Evolutionary conservation across 2,888 invertebrate genomes (phyloP), one percentile per base, ranked within the genome.

Genomic region (Enchytraeus crypticus): DNA sequence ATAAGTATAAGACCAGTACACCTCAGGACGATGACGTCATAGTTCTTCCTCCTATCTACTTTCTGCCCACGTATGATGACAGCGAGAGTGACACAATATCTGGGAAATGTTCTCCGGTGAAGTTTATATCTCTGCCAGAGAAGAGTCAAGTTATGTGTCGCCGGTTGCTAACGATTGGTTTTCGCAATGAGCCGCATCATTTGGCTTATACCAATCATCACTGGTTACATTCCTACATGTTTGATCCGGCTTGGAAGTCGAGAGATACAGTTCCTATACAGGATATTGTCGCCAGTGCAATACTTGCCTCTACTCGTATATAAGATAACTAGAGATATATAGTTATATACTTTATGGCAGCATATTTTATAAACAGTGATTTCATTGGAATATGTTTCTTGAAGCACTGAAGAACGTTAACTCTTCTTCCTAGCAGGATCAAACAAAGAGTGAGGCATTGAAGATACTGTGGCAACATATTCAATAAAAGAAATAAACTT

Each of bases 261-360:
- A 43, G n/a, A 14, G 55, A 66, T 30, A 57, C 61, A 5, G 30
- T 51, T 3, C 30, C 32, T 23, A 26, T 64, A 5, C 29, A 30
- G 23, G 30, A n/a, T 53, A 56, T 26, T 73, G 69, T 55, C 74
- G 85, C 76, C 92, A 91, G 66, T 87, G 85, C 1, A 86, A 83
- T 43, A 23, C 53, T 59, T n/a, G 53, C 53, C n/a, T 43, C 34
- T 14, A 45, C n/a, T n/a, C n/a, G n/a, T n/a, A n/a, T n/a, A n/a
- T n/a, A n/a, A n/a, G n/a, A n/a, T n/a, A n/a, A n/a, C n/a, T n/a
- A n/a, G n/a, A n/a, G n/a, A n/a, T n/a, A n/a, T n/a, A n/a, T n/a
- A n/a, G n/a, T n/a, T n/a, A n/a, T n/a, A n/a, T n/a, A n/a, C n/a
- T n/a, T n/a, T n/a, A n/a, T n/a, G n/a, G n/a, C n/a, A n/a, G n/a